Evolutionary conservation across 1,140 invertebrate genomes (phyloP).

Genomic region (Anagrus nilaparvatae): DNA sequence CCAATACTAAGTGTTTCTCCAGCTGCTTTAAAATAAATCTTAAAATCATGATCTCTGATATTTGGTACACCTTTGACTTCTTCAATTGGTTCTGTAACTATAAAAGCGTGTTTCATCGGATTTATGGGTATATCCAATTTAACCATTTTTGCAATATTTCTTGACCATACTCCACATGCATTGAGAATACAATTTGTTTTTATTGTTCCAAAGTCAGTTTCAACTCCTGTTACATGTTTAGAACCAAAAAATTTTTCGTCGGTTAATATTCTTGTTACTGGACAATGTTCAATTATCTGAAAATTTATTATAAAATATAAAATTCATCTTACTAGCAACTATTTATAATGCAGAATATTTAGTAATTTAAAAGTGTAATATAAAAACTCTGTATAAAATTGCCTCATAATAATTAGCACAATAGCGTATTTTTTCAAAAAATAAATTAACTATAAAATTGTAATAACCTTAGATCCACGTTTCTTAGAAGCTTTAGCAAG

Average conservation of each 20-base stretch:
- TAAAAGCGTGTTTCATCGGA: slow-evolving; percentile 82
- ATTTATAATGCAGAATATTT: no score
- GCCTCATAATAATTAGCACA: neutral
- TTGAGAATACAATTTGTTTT: slow-evolving; percentile 66
- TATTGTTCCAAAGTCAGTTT: slow-evolving; percentile 61
- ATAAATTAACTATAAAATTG: slow-evolving; percentile 1
- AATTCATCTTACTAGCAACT: no score
- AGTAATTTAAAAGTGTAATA: no score
- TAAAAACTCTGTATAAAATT: neutral
- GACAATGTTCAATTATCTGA: slow-evolving; percentile 66
- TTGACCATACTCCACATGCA: slow-evolving; percentile 70
- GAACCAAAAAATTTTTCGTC: slow-evolving; percentile 47
- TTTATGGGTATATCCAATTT: slow-evolving; percentile 63
- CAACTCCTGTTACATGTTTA: slow-evolving; percentile 61
- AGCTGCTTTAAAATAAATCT: slow-evolving; percentile 74
- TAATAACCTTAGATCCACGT: slow-evolving; percentile 57
- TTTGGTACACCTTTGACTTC: slow-evolving; percentile 66
- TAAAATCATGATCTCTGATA: slow-evolving; percentile 73
- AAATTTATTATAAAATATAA: no score
- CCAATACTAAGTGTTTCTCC: slow-evolving; percentile 72
- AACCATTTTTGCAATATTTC: slow-evolving; percentile 58
- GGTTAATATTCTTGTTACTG: slow-evolving; percentile 56
- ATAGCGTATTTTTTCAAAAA: neutral
- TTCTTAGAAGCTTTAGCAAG: slow-evolving; percentile 58
- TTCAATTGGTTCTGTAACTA: slow-evolving; percentile 67